These are phyloP conservation scores for Teleiodes luculella DNA, from an alignment of 2,888 invertebrate species.

Conservation along the genomic window DNA sequence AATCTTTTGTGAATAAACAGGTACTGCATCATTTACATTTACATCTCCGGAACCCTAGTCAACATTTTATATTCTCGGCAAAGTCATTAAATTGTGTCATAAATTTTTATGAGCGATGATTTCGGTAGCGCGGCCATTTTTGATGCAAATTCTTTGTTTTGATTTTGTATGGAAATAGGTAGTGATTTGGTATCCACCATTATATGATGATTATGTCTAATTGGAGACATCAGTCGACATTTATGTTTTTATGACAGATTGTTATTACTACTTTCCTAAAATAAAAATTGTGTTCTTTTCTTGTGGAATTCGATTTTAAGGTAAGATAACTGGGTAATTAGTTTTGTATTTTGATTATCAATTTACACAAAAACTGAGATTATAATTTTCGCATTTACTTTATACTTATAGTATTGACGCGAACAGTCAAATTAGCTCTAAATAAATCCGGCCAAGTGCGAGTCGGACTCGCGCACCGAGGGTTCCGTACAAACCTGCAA, in stretches of 20 bases:
- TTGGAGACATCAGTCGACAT: background rate
- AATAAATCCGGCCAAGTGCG: no score
- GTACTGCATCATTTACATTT: no score
- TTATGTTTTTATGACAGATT: background rate
- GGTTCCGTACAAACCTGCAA: no score
- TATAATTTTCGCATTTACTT: no score
- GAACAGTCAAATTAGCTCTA: no score
- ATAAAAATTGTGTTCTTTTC: background rate
- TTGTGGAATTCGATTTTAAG: no score
- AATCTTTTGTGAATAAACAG: no score
- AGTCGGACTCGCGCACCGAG: no score
- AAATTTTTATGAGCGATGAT: constrained; percentile 25
- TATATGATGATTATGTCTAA: background rate
- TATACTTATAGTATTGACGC: no score
- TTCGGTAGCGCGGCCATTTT: constrained; percentile 17
- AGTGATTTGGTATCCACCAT: constrained; percentile 8
- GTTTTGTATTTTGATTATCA: no score
- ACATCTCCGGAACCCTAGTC: background rate
- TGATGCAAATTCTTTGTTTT: constrained; percentile 13
- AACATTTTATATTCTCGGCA: background rate
- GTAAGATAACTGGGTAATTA: no score
- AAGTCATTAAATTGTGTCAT: constrained; percentile 20
- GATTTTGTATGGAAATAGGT: constrained; percentile 19
- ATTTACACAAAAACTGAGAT: no score
- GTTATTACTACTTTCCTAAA: constrained; percentile 8